Evolutionary conservation across 2,113 vertebrate genomes (phyloP), one percentile per base, ranked within the genome.

Genomic region (Ariopsis seemanni): DNA sequence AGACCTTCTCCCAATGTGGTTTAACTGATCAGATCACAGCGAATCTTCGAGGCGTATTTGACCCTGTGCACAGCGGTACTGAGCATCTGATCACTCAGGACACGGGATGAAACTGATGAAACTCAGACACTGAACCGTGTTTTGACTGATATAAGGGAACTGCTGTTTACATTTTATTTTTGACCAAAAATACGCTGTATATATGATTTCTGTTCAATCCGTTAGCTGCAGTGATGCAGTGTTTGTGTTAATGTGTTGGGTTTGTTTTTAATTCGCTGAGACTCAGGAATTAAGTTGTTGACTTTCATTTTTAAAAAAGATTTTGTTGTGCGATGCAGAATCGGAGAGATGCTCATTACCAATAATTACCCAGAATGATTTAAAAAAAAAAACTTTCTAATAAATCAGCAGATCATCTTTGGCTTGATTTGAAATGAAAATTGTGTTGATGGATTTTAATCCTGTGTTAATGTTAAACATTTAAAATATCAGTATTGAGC

Each of bases 261-360:
- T 20, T 50, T 42, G 42, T 77, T 48, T 7, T 72, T 18, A 20
- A 72, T 72, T 30, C 20, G 10, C 9, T 77, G 72, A 25, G 48
- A 52, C 20, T 77, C 88, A 88, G 81, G 89, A 82, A 82, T 63
- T 63, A 82, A 50, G 60, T 82, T 57, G 30, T 67, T 84, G 69
- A 42, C 62, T 80, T 88, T 67, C 15, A 75, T 81, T 67, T 17
- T 53, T 48, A 18, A 48, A 15, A 67, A 17, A 69, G 60, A 69
- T 83, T 69, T 83, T 69, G 62, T 71, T 69, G 63, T 20, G n/a
- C 7, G 14, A 67, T 55, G 82, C 63, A 83, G 62, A 48, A 82
- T 48, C 12, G 20, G 34, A 63, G 60, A 52, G 60, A 55, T 53
- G 82, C 63, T 83, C 63, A 55, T 83, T 69, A 83, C 9, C 10